Evolutionary conservation across 2,888 invertebrate species (phyloP).

Genomic region (Strigamia transsilvanica): DNA sequence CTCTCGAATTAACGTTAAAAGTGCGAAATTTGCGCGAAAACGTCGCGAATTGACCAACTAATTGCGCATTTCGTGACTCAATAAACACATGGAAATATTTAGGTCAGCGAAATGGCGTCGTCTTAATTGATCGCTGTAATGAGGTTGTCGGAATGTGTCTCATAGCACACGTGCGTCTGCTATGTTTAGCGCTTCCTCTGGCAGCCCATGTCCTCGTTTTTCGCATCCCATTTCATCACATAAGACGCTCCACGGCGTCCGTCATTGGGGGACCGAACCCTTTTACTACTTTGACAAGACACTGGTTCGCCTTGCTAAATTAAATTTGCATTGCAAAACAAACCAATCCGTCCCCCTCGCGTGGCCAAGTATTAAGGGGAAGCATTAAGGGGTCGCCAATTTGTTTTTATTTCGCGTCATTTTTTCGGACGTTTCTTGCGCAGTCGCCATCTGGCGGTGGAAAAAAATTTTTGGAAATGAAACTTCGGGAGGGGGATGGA

Average conservation of each 20-base stretch:
- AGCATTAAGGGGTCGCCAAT: background rate
- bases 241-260: slow-evolving; percentile 35
- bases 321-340: slow-evolving; percentile 44
- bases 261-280: slow-evolving; percentile 16
- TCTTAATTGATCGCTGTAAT: background rate
- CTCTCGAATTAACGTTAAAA: too few relatives aligned
- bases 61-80: background rate
- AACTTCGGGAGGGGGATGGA: background rate
- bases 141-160: slow-evolving; percentile 32
- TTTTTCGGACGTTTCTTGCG: background rate
- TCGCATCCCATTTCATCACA: slow-evolving; percentile 36
- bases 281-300: slow-evolving; percentile 23
- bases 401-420: background rate
- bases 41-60: background rate
- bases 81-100: background rate
- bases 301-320: slow-evolving; percentile 21
- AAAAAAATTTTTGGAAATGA: too few relatives aligned
- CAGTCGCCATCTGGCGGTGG: background rate
- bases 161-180: slow-evolving; percentile 39
- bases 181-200: slow-evolving; percentile 26
- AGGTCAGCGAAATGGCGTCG: background rate
- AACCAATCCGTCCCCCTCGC: background rate
- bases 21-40: background rate
- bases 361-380: slow-evolving; percentile 13
- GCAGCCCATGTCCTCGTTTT: slow-evolving; percentile 9